Percentiles rank a stretch among this genome's conserved stretches.
These are phyloP conservation scores for Oxystoma pomonae DNA, from an alignment of 2,888 invertebrate genomes.

Conservation along the genomic window DNA sequence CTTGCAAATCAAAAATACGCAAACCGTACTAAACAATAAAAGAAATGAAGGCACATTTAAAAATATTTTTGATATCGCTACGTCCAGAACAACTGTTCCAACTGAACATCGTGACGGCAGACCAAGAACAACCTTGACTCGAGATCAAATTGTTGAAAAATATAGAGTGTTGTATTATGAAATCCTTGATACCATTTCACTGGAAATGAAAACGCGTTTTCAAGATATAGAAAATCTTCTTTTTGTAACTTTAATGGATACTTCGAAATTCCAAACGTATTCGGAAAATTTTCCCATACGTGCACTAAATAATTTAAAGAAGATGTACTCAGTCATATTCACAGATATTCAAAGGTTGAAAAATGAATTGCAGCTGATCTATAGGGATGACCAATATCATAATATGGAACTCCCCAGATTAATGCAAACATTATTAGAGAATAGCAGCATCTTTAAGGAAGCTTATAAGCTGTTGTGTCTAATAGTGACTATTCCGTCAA, in stretches of 20 bases:
- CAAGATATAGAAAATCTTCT: constrained; percentile 10
- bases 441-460: constrained; percentile 16
- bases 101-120: neutral
- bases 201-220: constrained; percentile 12
- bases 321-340: constrained; percentile 16
- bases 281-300: constrained; percentile 15
- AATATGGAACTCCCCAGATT: constrained; percentile 8
- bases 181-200: constrained; percentile 15
- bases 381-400: constrained; percentile 15
- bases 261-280: constrained; percentile 10
- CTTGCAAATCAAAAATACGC: neutral
- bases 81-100: neutral
- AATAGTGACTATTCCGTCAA: constrained; percentile 19
- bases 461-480: constrained; percentile 17
- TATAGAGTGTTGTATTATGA: constrained; percentile 16
- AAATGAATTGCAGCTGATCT: constrained; percentile 12
- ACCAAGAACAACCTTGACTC: neutral
- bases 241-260: constrained; percentile 18
- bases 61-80: neutral
- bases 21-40: too few species aligned
- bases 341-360: constrained; percentile 10
- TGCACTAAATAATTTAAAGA: constrained; percentile 8
- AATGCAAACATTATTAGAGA: constrained; percentile 8
- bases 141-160: constrained; percentile 12
- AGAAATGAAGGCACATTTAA: neutral